phyloP scores from a whole-genome alignment of 35 echinoderm and acorn worm genomes.

The Diadema setosum region DNA sequence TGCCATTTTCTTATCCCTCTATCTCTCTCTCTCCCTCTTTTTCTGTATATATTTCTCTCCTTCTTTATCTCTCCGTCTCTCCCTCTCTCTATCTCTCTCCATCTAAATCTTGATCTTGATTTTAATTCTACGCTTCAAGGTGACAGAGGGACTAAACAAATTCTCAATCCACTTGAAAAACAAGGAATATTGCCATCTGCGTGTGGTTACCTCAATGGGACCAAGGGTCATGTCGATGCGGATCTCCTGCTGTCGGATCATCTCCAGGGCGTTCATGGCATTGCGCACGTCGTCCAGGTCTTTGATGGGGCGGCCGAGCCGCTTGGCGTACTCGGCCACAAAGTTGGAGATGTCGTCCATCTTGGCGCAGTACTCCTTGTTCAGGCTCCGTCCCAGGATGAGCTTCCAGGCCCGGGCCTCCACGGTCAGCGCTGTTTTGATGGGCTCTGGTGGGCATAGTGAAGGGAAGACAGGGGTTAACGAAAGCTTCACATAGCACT shows the following conservation, averaged over 20 bases:
- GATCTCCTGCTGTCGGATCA: constrained; percentile 85
- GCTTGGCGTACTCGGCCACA: constrained; percentile 79
- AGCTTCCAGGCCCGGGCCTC: constrained; percentile 91
- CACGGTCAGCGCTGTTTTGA: constrained; percentile 79
- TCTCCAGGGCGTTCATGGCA: constrained; percentile 82
- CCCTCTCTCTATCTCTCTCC: too few relatives aligned
- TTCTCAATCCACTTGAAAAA: too few relatives aligned
- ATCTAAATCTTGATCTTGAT: too few relatives aligned
- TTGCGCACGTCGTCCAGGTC: constrained; percentile 94
- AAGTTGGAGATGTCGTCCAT: constrained; percentile 96
- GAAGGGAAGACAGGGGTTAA: neutral
- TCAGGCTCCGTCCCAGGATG: constrained; percentile 81
- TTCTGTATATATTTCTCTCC: too few relatives aligned
- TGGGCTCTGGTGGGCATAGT: constrained; percentile 64
- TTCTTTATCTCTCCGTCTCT: too few relatives aligned
- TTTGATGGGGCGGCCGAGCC: constrained; percentile 71
- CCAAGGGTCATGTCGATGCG: constrained; percentile 98
- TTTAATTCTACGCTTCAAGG: too few relatives aligned
- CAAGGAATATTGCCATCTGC: too few relatives aligned
- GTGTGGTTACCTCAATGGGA: constrained; percentile 92
- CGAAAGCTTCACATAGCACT: too few relatives aligned
- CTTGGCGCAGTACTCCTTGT: constrained; percentile 90
- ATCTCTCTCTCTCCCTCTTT: too few relatives aligned
- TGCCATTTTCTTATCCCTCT: too few relatives aligned
- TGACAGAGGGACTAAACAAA: too few relatives aligned